phyloP scores from a whole-genome alignment of 2,797 vertebrate species.

The Distichodus sexfasciatus region DNA sequence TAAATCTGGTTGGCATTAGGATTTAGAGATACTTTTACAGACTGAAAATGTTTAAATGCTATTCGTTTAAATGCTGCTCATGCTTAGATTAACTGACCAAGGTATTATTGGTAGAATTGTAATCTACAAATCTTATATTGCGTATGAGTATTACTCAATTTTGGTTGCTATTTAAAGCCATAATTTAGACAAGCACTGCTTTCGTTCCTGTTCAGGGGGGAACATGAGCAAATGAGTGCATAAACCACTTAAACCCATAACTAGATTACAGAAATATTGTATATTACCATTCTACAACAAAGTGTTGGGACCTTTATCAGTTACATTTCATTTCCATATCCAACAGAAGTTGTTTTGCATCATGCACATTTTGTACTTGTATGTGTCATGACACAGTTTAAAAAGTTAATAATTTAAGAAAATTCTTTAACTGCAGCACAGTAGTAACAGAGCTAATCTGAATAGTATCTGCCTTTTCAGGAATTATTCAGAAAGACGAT shows the following conservation, averaged over 20 bases:
- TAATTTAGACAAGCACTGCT: neutral
- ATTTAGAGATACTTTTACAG: neutral
- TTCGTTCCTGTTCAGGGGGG: neutral
- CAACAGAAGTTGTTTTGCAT: neutral
- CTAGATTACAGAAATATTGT: neutral
- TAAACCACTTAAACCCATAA: conserved; percentile 1
- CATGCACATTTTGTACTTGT: neutral
- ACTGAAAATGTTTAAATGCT: neutral
- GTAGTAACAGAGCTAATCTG: neutral
- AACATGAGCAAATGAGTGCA: neutral
- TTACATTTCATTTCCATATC: neutral
- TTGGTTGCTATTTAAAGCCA: neutral
- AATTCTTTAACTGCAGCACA: neutral
- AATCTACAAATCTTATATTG: neutral
- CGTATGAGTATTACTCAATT: neutral
- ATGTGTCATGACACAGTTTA: no score
- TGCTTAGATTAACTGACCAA: no score
- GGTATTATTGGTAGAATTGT: neutral
- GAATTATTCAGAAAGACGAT: conserved; percentile 85
- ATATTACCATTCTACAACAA: no score
- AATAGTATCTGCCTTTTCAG: conserved; percentile 60
- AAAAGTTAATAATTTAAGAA: neutral
- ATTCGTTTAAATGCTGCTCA: no score
- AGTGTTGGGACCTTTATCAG: no score
- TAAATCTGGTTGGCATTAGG: neutral